Percentiles rank a stretch among this genome's conserved stretches.
phyloP scores from a whole-genome alignment of 2,888 invertebrate species.

The Melieria omissa region DNA sequence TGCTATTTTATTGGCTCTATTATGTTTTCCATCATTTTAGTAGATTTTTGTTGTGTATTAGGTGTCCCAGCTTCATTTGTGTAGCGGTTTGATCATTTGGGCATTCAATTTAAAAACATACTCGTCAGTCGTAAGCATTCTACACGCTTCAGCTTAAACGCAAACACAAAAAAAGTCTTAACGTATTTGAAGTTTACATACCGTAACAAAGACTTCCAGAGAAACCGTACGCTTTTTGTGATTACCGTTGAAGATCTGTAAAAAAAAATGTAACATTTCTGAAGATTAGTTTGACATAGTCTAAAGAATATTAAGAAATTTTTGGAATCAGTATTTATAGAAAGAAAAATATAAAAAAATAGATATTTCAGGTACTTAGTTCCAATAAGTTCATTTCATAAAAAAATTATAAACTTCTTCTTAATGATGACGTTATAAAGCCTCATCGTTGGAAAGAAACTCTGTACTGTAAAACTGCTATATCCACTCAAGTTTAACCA shows the following conservation, averaged over 20 bases:
- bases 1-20: background rate
- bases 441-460: too few species aligned
- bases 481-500: too few species aligned
- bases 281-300: background rate
- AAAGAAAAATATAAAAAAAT: too few species aligned
- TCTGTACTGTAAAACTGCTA: too few species aligned
- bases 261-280: background rate
- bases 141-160: background rate
- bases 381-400: too few species aligned
- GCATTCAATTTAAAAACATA: slow-evolving; percentile 37
- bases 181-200: slow-evolving; percentile 42
- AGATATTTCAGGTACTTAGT: too few species aligned
- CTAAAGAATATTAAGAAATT: too few species aligned
- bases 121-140: background rate
- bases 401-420: too few species aligned
- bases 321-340: too few species aligned
- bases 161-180: slow-evolving; percentile 16
- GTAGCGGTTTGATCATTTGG: slow-evolving; percentile 22
- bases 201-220: slow-evolving; percentile 46
- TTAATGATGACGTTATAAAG: too few species aligned
- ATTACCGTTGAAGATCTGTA: slow-evolving; percentile 46
- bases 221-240: slow-evolving; percentile 30
- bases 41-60: slow-evolving; percentile 22
- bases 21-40: slow-evolving; percentile 26
- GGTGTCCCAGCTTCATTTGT: slow-evolving; percentile 13